Percentiles rank a stretch among this genome's conserved stretches.
phyloP scores from a whole-genome alignment of 2,888 invertebrate species.

The Acheta domesticus region DNA sequence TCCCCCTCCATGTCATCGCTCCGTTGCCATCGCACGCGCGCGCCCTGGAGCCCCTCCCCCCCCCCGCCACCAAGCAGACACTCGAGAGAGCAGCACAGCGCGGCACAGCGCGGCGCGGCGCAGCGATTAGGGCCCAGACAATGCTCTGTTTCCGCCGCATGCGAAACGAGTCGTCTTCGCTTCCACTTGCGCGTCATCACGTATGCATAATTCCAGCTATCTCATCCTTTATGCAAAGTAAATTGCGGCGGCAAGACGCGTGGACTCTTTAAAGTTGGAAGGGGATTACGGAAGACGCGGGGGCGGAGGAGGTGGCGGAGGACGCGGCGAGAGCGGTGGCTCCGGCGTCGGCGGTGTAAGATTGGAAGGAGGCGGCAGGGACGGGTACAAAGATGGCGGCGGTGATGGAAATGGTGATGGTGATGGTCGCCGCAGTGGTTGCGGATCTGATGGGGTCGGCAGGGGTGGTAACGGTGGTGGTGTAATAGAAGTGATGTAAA shows the following conservation, averaged over 20 bases:
- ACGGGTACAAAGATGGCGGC: no score
- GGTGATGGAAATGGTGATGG: no score
- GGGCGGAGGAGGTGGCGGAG: no score
- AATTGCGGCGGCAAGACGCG: constrained; percentile 18
- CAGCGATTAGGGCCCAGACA: neutral
- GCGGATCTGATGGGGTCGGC: no score
- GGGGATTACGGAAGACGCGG: neutral
- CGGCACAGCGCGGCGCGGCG: neutral
- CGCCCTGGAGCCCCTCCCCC: neutral
- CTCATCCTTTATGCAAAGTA: constrained; percentile 18
- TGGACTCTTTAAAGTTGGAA: constrained; percentile 11
- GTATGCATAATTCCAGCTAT: constrained; percentile 18
- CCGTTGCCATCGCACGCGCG: neutral
- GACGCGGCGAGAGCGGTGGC: no score
- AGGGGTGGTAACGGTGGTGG: no score
- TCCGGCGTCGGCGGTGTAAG: no score
- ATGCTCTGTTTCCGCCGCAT: constrained; percentile 5
- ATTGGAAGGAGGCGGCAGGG: no score
- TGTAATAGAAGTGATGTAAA: no score
- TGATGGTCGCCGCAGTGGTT: no score
- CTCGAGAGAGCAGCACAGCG: neutral
- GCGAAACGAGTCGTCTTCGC: neutral
- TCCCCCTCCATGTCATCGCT: neutral
- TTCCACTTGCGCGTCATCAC: constrained; percentile 18
- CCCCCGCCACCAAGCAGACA: neutral